Conservation (phyloP, 2,113 vertebrate species). For the Platichthys flesus region DNA sequence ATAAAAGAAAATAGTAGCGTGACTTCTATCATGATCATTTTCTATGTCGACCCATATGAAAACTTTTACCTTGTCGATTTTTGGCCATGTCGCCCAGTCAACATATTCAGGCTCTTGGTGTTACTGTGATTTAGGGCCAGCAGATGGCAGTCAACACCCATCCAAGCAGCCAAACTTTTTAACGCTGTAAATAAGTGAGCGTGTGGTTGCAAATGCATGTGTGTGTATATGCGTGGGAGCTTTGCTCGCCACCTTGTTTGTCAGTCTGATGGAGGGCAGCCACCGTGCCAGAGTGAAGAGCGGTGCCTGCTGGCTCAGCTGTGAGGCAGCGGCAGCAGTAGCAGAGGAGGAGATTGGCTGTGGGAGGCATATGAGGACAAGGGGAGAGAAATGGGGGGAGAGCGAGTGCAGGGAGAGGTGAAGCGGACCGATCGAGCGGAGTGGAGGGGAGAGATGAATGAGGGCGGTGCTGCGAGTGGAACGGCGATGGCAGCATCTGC, state of each 20-base stretch:
- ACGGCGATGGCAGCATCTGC: slow-evolving; percentile 59
- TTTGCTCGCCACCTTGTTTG: slow-evolving; percentile 56
- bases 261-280: slow-evolving; percentile 53
- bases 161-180: neutral
- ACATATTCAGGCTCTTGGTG: neutral
- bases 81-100: too few species aligned
- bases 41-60: too few species aligned
- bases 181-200: slow-evolving; percentile 2
- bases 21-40: too few species aligned
- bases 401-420: slow-evolving; percentile 36
- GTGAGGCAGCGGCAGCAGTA: slow-evolving; percentile 9
- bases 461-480: slow-evolving; percentile 45
- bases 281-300: slow-evolving; percentile 38
- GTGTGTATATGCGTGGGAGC: neutral
- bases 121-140: slow-evolving; percentile 42
- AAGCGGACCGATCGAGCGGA: slow-evolving; percentile 37
- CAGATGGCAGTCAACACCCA: slow-evolving; percentile 64
- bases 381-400: slow-evolving; percentile 16
- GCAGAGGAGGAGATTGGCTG: slow-evolving; percentile 22
- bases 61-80: too few species aligned
- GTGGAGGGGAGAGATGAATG: slow-evolving; percentile 60
- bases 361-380: slow-evolving; percentile 59
- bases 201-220: neutral
- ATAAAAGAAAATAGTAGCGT: too few species aligned
- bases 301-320: slow-evolving; percentile 47